Base-by-base conservation (phyloP, 2,113 vertebrate genomes). In the Oplegnathus fasciatus region DNA sequence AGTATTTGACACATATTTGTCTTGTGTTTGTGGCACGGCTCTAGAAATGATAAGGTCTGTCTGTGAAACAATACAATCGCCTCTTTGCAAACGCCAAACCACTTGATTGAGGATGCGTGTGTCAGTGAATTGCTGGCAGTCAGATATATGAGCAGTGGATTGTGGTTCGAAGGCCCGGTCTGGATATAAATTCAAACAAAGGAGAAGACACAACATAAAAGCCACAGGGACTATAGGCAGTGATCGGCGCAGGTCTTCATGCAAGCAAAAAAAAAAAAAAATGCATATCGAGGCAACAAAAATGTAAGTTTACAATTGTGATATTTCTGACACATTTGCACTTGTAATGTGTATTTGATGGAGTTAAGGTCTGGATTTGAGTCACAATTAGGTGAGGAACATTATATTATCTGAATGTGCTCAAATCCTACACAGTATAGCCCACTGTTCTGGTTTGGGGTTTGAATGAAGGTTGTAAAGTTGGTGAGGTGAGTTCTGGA, bases 81-180 rank as follows among this genome's bases (percentile, higher is more conserved):
- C 66, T 86, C 48, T 75, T 71, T 72, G 79, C 85, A 78, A 77
- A 86, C 48, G 82, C 79, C 86, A 83, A 77, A 72, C 48, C 89
- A 85, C 83, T 89, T 93, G 76, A 90, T 84, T 86, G 90, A 91
- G 79, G 67, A 78, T 80, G 82, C 61, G 65, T 80, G 44, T 82
- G 74, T 86, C 55, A 69, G 50, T 83, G 73, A 77, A 76, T 65
- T 28, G 67, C 67, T 83, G 86, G 65, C 80, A 66, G 81, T n/a
- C 78, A 57, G 9, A 66, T 46, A 34, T 66, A 42, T 40, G 24
- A 81, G 44, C 42, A 54, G 42, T 46, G 74, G 83, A 65, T 75
- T 80, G 48, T 32, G 77, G 80, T 92, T 84, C 70, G 15, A 52
- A 88, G 93, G 91, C 91, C 92, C 75, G 28, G 67, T 66, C 46